Base-by-base conservation (phyloP, 2,888 invertebrate genomes). In the Brachypterus glaber region DNA sequence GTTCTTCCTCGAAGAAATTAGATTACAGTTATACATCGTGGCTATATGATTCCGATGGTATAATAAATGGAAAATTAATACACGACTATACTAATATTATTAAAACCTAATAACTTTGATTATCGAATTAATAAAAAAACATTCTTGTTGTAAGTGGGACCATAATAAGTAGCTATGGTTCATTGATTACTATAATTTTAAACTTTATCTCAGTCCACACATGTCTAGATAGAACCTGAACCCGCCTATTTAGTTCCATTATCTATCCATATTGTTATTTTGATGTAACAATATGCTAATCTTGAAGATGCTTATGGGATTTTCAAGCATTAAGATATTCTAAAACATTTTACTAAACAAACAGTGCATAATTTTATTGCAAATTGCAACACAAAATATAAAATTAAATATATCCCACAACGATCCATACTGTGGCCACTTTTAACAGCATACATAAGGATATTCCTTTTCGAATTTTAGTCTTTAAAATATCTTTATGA, bases 121-220 rank as follows among this genome's bases (percentile, higher is more conserved):
- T 59, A 58, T 59, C 58, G 57, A 55, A 57, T 57, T 58, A 57
- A 57, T 58, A 58, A 54, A 53, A 55, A 57, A 57, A 52, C 49
- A 47, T 48, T 46, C 27, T 52, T 52, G 55, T 43, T 46, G 45
- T 56, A 57, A 57, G 55, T 54, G 59, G 59, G 56, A 51, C 55
- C 50, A 57, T 64, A 63, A 63, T 64, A 59, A 63, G 60, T 56
- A 59, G 60, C 60, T 59, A 58, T 56, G 54, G 50, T 47, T 41
- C 53, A 44, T 51, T 49, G 60, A 64, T 64, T 53, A 63, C 64
- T 63, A 57, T 64, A 63, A 64, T 64, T 62, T 62, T 51, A 53
- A n/a, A n/a, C 50, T 53, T 52, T 56, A 58, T 58, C 56, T 54
- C 42, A 55, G 52, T 59, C 57, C 58, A 58, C 57, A 58, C 52